Percentiles rank a stretch among this genome's conserved stretches.
Conservation (phyloP, 2,113 vertebrate species). For the Indicator maculatus region DNA sequence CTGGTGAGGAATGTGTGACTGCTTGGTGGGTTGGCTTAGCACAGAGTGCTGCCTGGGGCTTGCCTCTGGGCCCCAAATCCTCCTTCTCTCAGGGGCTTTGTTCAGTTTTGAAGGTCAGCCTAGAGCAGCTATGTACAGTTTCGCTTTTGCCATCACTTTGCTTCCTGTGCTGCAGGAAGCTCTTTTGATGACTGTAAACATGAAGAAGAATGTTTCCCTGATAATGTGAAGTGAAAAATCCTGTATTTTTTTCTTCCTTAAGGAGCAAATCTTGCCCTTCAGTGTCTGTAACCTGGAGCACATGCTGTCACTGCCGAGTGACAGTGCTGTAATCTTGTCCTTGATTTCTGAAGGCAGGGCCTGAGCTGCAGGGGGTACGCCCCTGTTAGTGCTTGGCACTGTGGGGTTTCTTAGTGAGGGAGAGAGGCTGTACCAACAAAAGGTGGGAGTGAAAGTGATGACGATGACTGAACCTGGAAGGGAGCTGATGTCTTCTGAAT, state of each 20-base stretch:
- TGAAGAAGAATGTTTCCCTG: conserved; percentile 4
- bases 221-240: conserved; percentile 12
- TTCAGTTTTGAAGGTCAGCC: not conserved
- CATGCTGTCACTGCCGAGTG: not conserved
- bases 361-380: not conserved
- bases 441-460: not conserved
- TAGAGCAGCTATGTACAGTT: not conserved
- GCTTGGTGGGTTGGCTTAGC: not conserved
- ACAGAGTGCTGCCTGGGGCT: not conserved
- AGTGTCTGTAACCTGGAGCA: conserved; percentile 8
- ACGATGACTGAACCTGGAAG: not conserved
- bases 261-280: conserved; percentile 8
- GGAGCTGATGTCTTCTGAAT: not conserved
- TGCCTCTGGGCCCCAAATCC: not conserved
- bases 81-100: not conserved
- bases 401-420: not conserved
- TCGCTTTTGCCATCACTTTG: not conserved
- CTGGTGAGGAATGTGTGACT: not conserved
- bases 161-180: not conserved
- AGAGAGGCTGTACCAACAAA: not conserved
- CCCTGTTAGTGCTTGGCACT: not conserved
- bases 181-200: conserved; percentile 4
- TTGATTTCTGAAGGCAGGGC: conserved; percentile 37
- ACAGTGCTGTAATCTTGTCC: conserved; percentile 17
- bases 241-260: conserved; percentile 32